Conservation (phyloP, 2,888 invertebrate genomes). For the Vandiemenella viatica region DNA sequence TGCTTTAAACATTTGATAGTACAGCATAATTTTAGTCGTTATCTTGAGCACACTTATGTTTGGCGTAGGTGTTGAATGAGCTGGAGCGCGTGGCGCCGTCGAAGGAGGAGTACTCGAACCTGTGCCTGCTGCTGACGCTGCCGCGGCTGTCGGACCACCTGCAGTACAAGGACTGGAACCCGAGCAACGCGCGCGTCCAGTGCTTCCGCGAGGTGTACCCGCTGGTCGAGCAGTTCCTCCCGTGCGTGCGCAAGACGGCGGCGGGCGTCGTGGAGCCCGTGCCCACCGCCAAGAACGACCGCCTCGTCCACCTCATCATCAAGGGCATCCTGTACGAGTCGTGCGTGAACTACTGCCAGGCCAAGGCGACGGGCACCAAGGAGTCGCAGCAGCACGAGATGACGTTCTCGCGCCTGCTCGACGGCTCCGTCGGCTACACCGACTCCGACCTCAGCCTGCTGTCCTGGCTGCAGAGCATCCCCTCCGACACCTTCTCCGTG, state of each 20-base stretch:
- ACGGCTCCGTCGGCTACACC: slow-evolving; percentile 66
- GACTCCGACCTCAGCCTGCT: slow-evolving; percentile 84
- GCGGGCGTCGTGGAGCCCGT: slow-evolving; percentile 27
- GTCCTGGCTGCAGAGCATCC: slow-evolving; percentile 89
- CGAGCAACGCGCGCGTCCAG: slow-evolving; percentile 81
- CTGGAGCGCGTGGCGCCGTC: slow-evolving; percentile 78
- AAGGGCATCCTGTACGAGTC: slow-evolving; percentile 86
- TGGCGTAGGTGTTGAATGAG: no score
- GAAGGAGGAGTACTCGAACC: slow-evolving; percentile 85
- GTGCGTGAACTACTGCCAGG: slow-evolving; percentile 91
- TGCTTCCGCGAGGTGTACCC: slow-evolving; percentile 78
- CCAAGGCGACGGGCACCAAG: slow-evolving; percentile 65
- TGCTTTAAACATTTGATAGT: no score
- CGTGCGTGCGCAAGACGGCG: slow-evolving; percentile 51
- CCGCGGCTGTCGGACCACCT: slow-evolving; percentile 86
- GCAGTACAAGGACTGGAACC: slow-evolving; percentile 93
- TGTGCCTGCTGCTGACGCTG: slow-evolving; percentile 78
- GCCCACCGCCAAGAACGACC: slow-evolving; percentile 65
- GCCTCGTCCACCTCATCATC: slow-evolving; percentile 81
- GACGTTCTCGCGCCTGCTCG: slow-evolving; percentile 57
- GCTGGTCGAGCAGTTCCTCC: slow-evolving; percentile 76
- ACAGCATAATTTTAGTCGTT: no score
- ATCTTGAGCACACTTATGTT: no score
- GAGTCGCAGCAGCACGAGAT: slow-evolving; percentile 37
- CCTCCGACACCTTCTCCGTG: slow-evolving; percentile 78